Conservation (phyloP, 2,888 invertebrate genomes). For the Galeruca laticollis region DNA sequence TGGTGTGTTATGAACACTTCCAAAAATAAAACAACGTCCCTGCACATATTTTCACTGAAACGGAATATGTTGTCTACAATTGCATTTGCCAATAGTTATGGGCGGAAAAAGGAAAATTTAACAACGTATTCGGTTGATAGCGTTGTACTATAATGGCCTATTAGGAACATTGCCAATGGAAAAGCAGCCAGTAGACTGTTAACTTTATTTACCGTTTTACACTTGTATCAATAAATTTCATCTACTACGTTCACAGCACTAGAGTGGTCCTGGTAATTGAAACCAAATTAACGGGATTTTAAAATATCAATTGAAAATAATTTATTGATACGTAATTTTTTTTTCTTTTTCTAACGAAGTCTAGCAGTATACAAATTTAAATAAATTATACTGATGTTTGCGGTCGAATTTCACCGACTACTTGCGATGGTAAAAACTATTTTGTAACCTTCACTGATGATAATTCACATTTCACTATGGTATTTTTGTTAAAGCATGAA, state of each 20-base stretch:
- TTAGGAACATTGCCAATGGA: conserved; percentile 56
- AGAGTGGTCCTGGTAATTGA: conserved; percentile 37
- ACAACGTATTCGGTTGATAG: conserved; percentile 51
- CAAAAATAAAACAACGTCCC: conserved; percentile 3
- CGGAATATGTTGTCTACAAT: conserved; percentile 48
- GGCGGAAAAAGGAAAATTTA: conserved; percentile 49
- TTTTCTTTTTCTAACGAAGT: conserved; percentile 1
- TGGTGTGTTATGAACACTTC: not conserved
- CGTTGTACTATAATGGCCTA: conserved; percentile 51
- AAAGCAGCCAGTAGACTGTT: conserved; percentile 48
- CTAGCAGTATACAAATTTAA: not conserved
- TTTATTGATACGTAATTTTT: conserved; percentile 21
- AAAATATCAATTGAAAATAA: conserved; percentile 32
- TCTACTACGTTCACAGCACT: conserved; percentile 38
- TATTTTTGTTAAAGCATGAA: no score
- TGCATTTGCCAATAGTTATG: conserved; percentile 48
- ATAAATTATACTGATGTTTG: not conserved
- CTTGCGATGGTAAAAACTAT: no score
- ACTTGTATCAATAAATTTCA: conserved; percentile 48
- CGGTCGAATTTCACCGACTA: no score
- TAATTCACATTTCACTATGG: no score
- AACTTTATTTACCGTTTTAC: conserved; percentile 51
- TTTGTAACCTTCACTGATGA: no score
- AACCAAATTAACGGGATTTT: conserved; percentile 41
- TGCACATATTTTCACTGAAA: conserved; percentile 23